phyloP scores from a whole-genome alignment of 2,113 vertebrate species.

The Puntigrus tetrazona region DNA sequence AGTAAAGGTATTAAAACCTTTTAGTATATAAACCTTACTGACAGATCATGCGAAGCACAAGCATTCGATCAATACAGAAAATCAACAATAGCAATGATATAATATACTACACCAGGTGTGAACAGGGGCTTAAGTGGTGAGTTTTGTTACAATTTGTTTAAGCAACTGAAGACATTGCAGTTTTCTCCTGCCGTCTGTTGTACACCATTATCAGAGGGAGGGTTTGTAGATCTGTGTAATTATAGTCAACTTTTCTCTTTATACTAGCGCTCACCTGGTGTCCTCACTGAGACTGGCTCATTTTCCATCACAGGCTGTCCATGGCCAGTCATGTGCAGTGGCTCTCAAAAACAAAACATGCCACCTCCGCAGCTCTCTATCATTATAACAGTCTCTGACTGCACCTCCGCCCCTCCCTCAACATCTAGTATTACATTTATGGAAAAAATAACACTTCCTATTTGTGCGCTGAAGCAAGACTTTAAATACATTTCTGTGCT shows the following conservation, averaged over 20 bases:
- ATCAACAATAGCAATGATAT: neutral
- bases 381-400: constrained; percentile 24
- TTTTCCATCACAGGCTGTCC: constrained; percentile 74
- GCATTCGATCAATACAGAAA: neutral
- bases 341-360: constrained; percentile 61
- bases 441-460: constrained; percentile 61
- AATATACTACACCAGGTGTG: neutral
- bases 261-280: constrained; percentile 60
- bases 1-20: too few relatives aligned
- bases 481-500: constrained; percentile 48
- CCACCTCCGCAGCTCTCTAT: constrained; percentile 46
- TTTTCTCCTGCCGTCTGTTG: neutral
- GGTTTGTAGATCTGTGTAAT: constrained; percentile 37
- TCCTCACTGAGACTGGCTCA: constrained; percentile 40
- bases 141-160: neutral
- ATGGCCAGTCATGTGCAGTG: constrained; percentile 74
- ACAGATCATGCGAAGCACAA: neutral
- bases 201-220: neutral
- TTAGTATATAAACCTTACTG: too few relatives aligned
- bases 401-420: constrained; percentile 32
- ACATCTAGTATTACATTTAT: constrained; percentile 40
- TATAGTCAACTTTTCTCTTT: constrained; percentile 44
- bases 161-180: neutral
- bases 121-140: neutral
- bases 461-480: constrained; percentile 51